Evolutionary conservation across 2,113 vertebrate species (phyloP).

Genomic region (Scomber scombrus): DNA sequence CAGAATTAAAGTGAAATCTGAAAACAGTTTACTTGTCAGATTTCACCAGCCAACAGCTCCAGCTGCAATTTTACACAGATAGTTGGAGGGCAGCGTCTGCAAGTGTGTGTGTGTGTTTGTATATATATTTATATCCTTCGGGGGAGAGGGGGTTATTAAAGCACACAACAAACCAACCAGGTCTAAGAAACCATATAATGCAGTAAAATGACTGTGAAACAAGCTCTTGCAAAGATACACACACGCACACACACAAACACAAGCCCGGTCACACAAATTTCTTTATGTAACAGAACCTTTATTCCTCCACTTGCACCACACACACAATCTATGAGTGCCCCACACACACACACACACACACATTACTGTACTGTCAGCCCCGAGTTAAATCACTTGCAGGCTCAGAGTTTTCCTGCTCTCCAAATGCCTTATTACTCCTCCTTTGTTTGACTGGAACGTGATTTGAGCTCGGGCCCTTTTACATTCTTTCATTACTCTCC

Average conservation of each 20-base stretch:
- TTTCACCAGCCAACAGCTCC: slow-evolving; percentile 31
- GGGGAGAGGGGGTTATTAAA: too few species aligned
- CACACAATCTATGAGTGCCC: slow-evolving; percentile 12
- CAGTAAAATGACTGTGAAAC: slow-evolving; percentile 49
- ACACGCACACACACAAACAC: slow-evolving; percentile 14
- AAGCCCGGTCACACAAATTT: slow-evolving; percentile 17
- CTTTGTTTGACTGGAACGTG: slow-evolving; percentile 70
- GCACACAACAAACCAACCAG: slow-evolving; percentile 16
- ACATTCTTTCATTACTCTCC: slow-evolving; percentile 64
- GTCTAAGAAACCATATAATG: slow-evolving; percentile 50
- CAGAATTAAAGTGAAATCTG: slow-evolving; percentile 59
- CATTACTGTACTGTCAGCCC: slow-evolving; percentile 15
- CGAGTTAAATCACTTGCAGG: slow-evolving; percentile 73
- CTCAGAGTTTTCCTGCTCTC: slow-evolving; percentile 50
- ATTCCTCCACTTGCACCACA: slow-evolving; percentile 17
- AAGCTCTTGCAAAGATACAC: slow-evolving; percentile 21
- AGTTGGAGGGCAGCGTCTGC: slow-evolving; percentile 18
- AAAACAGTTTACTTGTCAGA: slow-evolving; percentile 67
- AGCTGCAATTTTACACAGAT: slow-evolving; percentile 50
- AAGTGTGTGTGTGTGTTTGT: slow-evolving; percentile 18
- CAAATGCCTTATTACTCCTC: slow-evolving; percentile 58
- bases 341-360: slow-evolving; percentile 12
- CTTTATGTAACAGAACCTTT: slow-evolving; percentile 18
- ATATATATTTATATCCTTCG: neutral
- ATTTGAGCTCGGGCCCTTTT: slow-evolving; percentile 55